Conservation (phyloP, 2,888 invertebrate species). For the Hyles lineata region DNA sequence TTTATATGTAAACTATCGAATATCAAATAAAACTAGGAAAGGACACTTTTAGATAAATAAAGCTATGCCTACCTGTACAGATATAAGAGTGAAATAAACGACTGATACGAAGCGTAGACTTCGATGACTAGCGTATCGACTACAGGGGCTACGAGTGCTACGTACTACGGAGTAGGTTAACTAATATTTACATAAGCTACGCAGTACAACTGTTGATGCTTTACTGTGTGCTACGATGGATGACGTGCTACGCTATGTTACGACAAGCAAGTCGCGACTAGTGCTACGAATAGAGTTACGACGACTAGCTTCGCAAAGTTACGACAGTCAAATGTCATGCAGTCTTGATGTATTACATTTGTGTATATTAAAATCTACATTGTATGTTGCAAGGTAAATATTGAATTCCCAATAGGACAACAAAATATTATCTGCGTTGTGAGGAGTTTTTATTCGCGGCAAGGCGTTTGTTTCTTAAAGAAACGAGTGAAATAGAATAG, state of each 20-base stretch:
- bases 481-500: too few species aligned
- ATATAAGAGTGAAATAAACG: neutral
- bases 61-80: neutral
- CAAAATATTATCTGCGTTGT: too few species aligned
- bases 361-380: too few species aligned
- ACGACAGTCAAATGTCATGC: neutral
- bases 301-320: neutral
- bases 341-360: too few species aligned
- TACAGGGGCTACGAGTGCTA: slow-evolving; percentile 26
- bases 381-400: too few species aligned
- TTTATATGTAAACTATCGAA: too few species aligned
- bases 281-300: neutral
- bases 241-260: neutral
- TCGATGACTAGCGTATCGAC: slow-evolving; percentile 14
- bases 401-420: too few species aligned
- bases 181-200: slow-evolving; percentile 2
- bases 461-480: too few species aligned
- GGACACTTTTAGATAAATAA: too few species aligned
- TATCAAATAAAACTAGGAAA: too few species aligned
- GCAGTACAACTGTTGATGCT: neutral
- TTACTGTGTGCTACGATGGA: neutral
- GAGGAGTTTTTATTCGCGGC: too few species aligned
- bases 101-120: slow-evolving; percentile 5
- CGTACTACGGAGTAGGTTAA: neutral
- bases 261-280: neutral